Conservation (phyloP, 2,888 invertebrate genomes). For the Heliconius sara region DNA sequence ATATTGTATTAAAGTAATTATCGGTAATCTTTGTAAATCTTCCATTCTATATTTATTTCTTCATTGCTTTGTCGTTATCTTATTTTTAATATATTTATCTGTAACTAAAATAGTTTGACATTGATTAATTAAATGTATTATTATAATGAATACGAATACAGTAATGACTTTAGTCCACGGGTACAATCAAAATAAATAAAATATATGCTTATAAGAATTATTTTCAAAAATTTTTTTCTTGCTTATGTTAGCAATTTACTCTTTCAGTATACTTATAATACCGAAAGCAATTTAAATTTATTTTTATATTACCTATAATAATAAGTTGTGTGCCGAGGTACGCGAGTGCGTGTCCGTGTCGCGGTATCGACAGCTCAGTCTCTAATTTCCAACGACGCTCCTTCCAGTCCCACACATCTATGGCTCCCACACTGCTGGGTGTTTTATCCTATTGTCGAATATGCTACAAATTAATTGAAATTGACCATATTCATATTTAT, state of each 20-base stretch:
- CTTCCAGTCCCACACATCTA: conserved; percentile 85
- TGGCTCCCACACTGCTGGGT: conserved; percentile 83
- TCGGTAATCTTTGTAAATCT: neutral
- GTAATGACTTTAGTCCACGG: accelerated
- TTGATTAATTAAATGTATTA: conserved; percentile 1
- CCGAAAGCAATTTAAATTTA: too few species aligned
- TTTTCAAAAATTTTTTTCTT: too few species aligned
- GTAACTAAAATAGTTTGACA: neutral
- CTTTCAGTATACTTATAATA: too few species aligned
- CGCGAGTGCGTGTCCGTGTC: conserved; percentile 87
- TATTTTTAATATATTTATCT: neutral
- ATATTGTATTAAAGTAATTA: too few species aligned
- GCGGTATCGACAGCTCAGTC: conserved; percentile 85
- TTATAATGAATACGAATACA: neutral
- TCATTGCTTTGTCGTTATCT: neutral
- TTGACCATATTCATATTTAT: too few species aligned
- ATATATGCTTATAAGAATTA: too few species aligned
- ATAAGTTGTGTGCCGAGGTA: conserved; percentile 86
- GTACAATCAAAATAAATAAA: too few species aligned
- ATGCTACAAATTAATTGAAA: too few species aligned
- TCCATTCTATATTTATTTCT: neutral
- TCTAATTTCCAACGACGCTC: conserved; percentile 83
- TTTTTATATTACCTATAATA: conserved; percentile 77
- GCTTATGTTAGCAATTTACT: too few species aligned
- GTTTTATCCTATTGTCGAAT: conserved; percentile 69